Evolutionary conservation across 2,888 invertebrate genomes (phyloP).

Genomic region (Heliothis peltigera): DNA sequence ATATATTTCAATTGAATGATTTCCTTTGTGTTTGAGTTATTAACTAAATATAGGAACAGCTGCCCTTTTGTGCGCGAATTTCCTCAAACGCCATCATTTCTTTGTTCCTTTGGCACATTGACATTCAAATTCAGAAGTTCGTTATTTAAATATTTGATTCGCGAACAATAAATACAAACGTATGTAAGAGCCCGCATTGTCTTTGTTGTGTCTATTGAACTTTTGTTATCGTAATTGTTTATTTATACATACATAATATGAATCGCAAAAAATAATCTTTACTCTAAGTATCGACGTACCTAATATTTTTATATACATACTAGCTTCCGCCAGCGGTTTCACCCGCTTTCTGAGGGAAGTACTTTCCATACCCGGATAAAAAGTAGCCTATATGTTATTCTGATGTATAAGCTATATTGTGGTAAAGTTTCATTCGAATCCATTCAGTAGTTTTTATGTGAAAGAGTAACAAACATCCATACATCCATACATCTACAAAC

Average conservation of each 20-base stretch:
- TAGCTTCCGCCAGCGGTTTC: no score
- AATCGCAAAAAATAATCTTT: neutral
- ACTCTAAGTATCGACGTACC: no score
- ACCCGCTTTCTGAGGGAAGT: no score
- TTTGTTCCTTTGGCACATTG: constrained; percentile 33
- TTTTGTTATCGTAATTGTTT: neutral
- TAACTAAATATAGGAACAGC: constrained; percentile 15
- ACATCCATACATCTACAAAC: no score
- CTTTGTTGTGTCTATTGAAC: constrained; percentile 4
- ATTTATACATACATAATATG: no score
- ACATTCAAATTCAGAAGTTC: constrained; percentile 24
- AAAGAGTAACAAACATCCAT: no score
- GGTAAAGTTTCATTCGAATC: no score
- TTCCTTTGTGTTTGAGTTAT: neutral
- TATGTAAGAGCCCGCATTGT: constrained; percentile 22
- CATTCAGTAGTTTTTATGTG: no score
- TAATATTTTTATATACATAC: no score
- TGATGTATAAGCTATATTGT: no score
- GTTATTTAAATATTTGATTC: constrained; percentile 26
- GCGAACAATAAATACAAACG: constrained; percentile 16
- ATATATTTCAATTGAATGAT: constrained; percentile 6
- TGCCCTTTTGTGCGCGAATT: constrained; percentile 22
- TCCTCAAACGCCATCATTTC: constrained; percentile 16
- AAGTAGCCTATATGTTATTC: no score
- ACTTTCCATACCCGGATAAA: no score